Conservation (phyloP, 2,113 vertebrate genomes). For the Deroptyus accipitrinus region DNA sequence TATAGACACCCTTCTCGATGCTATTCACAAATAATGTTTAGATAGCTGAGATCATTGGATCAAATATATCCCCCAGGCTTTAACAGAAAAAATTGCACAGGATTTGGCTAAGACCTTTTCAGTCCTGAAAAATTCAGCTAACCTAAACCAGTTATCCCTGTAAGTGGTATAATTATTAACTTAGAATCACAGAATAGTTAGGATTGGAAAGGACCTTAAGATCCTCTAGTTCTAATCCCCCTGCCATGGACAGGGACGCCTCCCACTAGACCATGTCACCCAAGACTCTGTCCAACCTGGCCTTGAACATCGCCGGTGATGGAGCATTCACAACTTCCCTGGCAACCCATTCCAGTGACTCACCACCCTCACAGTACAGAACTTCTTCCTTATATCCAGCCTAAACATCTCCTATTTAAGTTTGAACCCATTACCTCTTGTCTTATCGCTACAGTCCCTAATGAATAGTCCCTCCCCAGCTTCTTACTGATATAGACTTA, state of each 20-base stretch:
- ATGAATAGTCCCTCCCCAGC: neutral
- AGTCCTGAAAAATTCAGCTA: neutral
- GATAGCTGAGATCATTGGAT: neutral
- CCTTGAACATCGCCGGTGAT: neutral
- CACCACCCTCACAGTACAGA: neutral
- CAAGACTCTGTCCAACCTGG: neutral
- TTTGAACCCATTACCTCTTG: neutral
- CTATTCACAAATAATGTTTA: neutral
- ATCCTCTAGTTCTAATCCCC: neutral
- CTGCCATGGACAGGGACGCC: neutral
- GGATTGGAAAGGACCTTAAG: neutral
- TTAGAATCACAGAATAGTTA: neutral
- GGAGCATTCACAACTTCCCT: neutral
- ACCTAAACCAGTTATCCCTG: neutral
- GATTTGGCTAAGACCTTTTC: neutral
- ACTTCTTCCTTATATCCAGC: neutral
- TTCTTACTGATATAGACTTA: neutral
- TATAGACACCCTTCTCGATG: neutral
- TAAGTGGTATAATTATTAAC: neutral
- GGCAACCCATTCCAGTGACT: neutral
- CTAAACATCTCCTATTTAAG: neutral
- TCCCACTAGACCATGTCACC: neutral
- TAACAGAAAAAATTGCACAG: neutral
- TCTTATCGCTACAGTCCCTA: neutral
- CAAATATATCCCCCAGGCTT: neutral